Evolutionary conservation across 2,888 invertebrate species (phyloP), one percentile per base, ranked within the genome.

Genomic region (Ochropacha duplaris): DNA sequence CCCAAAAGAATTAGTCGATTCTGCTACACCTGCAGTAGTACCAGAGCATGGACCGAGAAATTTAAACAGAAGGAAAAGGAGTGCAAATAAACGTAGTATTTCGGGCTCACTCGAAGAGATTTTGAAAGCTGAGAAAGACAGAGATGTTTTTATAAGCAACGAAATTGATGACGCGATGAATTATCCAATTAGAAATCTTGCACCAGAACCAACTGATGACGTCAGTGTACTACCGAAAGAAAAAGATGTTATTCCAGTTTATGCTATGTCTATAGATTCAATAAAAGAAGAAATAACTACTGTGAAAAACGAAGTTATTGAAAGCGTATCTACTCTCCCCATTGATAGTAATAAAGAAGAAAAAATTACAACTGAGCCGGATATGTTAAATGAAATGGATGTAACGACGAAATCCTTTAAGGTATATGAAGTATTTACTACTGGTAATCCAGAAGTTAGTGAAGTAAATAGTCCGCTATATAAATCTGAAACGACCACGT

Each of bases 21-120:
- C 92, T 31, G 93, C 87, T 1, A 94, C 94, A 1, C 94, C 94
- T 0, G 94, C 93, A 4, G 92, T 94, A 5, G 95, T 95, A 4
- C 95, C 95, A 0, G 95, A 95, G 81, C 95, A 95, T 78, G 95
- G 95, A 1, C 95, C 95, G 0, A 86, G 95, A 71, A 93, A 90
- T 58, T 65, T 93, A 16, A 84, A 87, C 56, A 84, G 77, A 58
- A 83, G 65, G 49, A 79, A 84, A 60, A 72, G 72, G 54, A 62
- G 69, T 19, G 28, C 65, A 36, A 62, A 60, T 2, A 84, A 81
- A 64, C 83, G 91, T 49, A 86, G 85, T 60, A 82, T 92, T 54
- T 80, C 84, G 12, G 84, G 81, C 11, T 86, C 87, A 14, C 75
- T 93, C 34, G 92, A 92, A 77, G 90, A 92, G 61, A 76, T 92